phyloP scores from a whole-genome alignment of 2,888 invertebrate genomes.

The Mayetiola destructor region DNA sequence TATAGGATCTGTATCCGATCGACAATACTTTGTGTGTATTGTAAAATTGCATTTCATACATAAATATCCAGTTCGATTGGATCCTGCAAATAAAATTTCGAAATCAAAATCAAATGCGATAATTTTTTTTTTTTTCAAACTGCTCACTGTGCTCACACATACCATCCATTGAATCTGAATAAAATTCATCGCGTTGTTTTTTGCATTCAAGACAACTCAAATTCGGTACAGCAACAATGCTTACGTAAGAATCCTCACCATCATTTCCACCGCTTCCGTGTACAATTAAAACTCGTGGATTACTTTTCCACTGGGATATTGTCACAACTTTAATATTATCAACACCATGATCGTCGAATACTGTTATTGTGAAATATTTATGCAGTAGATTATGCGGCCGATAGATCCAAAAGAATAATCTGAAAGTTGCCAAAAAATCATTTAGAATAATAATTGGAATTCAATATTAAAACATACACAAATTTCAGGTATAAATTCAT shows the following conservation, averaged over 20 bases:
- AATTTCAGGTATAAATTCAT: slow-evolving; percentile 27
- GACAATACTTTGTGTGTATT: slow-evolving; percentile 81
- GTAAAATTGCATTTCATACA: slow-evolving; percentile 84
- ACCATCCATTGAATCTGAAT: slow-evolving; percentile 29
- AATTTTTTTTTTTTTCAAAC: slow-evolving; percentile 4
- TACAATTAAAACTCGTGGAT: slow-evolving; percentile 43
- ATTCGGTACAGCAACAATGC: slow-evolving; percentile 41
- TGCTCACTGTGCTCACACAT: not conserved
- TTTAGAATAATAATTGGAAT: not conserved
- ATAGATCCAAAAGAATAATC: slow-evolving; percentile 35
- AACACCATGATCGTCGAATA: slow-evolving; percentile 46
- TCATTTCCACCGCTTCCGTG: slow-evolving; percentile 38
- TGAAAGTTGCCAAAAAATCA: slow-evolving; percentile 17
- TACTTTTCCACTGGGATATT: slow-evolving; percentile 49
- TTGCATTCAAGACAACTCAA: slow-evolving; percentile 48
- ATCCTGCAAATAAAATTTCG: slow-evolving; percentile 31
- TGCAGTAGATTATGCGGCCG: slow-evolving; percentile 32
- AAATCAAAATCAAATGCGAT: slow-evolving; percentile 10
- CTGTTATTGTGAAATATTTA: slow-evolving; percentile 39
- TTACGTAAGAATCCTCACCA: slow-evolving; percentile 34
- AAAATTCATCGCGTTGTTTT: slow-evolving; percentile 36
- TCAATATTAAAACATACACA: not conserved
- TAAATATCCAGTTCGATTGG: slow-evolving; percentile 47
- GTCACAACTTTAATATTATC: slow-evolving; percentile 45
- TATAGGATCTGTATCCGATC: slow-evolving; percentile 70